Conservation (phyloP, 2,113 vertebrate species). For the Herpailurus yagouaroundi region DNA sequence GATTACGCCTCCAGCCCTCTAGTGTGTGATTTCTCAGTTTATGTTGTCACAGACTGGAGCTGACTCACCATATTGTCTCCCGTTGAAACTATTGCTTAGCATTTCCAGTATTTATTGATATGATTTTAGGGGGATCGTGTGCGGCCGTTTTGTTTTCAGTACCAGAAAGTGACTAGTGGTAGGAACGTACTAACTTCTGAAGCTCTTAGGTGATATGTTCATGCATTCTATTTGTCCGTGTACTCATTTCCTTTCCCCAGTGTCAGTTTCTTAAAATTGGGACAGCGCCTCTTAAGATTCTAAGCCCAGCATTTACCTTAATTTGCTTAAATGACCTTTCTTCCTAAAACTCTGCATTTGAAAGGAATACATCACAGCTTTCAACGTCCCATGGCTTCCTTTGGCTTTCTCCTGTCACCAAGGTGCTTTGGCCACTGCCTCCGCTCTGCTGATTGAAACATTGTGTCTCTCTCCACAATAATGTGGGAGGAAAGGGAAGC, state of each 20-base stretch:
- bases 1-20: background rate
- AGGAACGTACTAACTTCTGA: constrained; percentile 37
- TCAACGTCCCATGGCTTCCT: background rate
- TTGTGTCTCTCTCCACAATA: background rate
- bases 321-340: background rate
- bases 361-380: background rate
- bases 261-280: background rate
- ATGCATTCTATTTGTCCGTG: background rate
- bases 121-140: background rate
- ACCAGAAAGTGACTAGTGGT: constrained; percentile 57
- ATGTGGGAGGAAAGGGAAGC: background rate
- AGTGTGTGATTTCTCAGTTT: background rate
- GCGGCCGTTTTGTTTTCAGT: constrained; percentile 40
- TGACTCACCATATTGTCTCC: background rate
- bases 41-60: background rate
- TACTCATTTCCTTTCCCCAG: background rate
- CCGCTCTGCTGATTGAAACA: background rate
- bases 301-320: background rate
- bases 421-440: background rate
- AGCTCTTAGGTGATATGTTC: constrained; percentile 53
- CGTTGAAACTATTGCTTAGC: background rate
- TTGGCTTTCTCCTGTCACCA: background rate
- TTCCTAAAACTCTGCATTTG: background rate
- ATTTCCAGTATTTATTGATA: constrained; percentile 52
- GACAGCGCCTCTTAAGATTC: background rate